Evolutionary conservation across 2,113 vertebrate genomes (phyloP).

Genomic region (Rhea americana): DNA sequence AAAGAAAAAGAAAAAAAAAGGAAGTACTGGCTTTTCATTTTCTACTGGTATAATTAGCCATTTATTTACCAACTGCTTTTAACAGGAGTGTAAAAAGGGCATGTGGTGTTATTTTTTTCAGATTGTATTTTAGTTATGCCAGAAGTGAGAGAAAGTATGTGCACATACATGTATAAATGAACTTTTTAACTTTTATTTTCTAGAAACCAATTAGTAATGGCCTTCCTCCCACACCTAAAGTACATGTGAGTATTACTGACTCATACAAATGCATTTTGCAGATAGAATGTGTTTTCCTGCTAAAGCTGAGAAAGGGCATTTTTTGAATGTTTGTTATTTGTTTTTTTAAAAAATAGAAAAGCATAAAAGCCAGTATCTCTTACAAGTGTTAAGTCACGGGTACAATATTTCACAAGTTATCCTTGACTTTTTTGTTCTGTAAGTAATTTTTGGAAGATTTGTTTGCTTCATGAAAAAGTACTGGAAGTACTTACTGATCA

Average conservation of each 20-base stretch:
- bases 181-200: conserved; percentile 54
- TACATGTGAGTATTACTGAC: conserved; percentile 88
- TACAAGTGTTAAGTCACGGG: neutral
- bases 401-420: neutral
- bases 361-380: neutral
- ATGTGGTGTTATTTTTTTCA: neutral
- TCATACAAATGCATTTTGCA: neutral
- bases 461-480: neutral
- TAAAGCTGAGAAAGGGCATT: neutral
- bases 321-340: neutral
- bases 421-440: neutral
- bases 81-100: neutral
- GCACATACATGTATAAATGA: neutral
- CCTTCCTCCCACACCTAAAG: conserved; percentile 97
- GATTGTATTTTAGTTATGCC: neutral
- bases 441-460: neutral
- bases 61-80: neutral
- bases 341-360: neutral
- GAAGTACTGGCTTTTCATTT: neutral
- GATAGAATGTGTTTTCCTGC: neutral
- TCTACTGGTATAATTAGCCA: neutral
- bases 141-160: neutral
- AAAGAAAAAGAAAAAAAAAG: too few species aligned
- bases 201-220: conserved; percentile 96
- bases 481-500: neutral